Conservation (phyloP, 2,113 vertebrate species). For the Puma concolor region DNA sequence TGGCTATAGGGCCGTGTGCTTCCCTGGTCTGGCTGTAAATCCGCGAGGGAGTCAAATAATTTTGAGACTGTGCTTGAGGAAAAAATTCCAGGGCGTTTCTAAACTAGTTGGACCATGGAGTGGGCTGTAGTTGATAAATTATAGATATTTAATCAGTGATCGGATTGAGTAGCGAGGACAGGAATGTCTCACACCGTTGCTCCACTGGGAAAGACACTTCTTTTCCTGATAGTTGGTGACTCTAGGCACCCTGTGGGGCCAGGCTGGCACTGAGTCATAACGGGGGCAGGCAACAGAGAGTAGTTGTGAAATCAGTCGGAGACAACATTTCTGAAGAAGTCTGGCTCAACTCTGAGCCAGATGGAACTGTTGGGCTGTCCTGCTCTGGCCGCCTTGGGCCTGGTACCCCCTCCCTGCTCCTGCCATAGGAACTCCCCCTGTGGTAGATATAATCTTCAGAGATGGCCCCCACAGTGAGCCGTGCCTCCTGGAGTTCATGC, state of each 20-base stretch:
- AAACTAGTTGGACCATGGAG: not conserved
- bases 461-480: not conserved
- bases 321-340: not conserved
- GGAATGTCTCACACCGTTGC: not conserved
- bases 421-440: accelerated
- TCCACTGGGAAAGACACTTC: not conserved
- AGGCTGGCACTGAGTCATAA: not conserved
- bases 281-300: not conserved
- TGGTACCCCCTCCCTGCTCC: not conserved
- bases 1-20: not conserved
- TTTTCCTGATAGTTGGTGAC: not conserved
- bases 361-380: not conserved
- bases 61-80: not conserved
- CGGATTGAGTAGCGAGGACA: not conserved
- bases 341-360: not conserved
- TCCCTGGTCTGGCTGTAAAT: not conserved
- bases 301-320: not conserved
- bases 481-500: not conserved
- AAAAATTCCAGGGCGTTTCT: not conserved
- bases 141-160: not conserved
- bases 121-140: not conserved
- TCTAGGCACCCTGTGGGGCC: not conserved
- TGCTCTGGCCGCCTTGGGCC: not conserved
- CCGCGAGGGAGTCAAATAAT: not conserved
- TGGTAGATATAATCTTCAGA: not conserved